Base-by-base conservation (phyloP, 2,888 invertebrate species). In the Cataglyphis albicans region DNA sequence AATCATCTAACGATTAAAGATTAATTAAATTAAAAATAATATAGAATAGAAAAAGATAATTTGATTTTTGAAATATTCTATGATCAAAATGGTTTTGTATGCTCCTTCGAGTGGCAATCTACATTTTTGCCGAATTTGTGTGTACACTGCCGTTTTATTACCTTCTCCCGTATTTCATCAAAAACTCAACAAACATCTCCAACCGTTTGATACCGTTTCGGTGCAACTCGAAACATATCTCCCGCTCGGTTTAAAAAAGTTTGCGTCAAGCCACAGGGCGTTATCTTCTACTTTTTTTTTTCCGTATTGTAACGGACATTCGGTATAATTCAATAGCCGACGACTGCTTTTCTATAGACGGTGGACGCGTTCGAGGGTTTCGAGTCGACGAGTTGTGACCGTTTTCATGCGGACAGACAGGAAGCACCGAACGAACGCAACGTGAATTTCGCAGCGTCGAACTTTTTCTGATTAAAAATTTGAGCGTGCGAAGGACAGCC, bases 401-500 rank as follows among this genome's bases (percentile, higher is more conserved):
- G 41, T 70, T 78, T 70, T 70, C 78, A 78, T 68, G n/a, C 64
- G 32, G 44, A 48, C 59, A 59, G 21, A 57, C 55, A 70, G 84
- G 55, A 82, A 81, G 44, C 38, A 55, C 35, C 81, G 44, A 6
- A 59, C 84, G 74, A 82, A 80, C 65, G 25, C n/a, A 55, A 15
- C 74, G 63, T 63, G 68, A 82, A 82, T 82, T 84, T 84, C 75
- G 70, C 63, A 74, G 48, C 52, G 52, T 70, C 82, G 75, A 75
- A 63, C 61, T 61, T 82, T 38, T 65, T 59, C 84, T 82, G 84
- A 84, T 84, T 84, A 81, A 84, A 84, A 84, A 84, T 82, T 81
- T 57, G 63, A 57, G 29, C 61, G 61, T 35, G 48, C 80, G 35
- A 35, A 73, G 25, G 52, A 61, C 59, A 59, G 57, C 12, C 12